Evolutionary conservation across 2,113 vertebrate species (phyloP).

Genomic region (Zosterops japonicus): DNA sequence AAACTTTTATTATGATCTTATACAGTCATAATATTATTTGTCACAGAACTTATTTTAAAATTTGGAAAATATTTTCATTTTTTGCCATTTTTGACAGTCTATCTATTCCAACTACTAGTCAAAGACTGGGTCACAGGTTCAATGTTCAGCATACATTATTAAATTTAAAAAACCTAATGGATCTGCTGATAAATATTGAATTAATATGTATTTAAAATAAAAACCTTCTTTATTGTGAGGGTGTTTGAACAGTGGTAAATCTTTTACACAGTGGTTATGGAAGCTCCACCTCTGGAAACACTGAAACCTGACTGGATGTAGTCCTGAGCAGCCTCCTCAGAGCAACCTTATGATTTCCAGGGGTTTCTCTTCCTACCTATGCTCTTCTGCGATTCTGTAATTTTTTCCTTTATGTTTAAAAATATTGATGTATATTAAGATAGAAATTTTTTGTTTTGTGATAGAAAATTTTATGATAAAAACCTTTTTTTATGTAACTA

Average conservation of each 20-base stretch:
- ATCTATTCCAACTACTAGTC: background rate
- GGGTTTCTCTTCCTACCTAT: background rate
- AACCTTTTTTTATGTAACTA: background rate
- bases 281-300: background rate
- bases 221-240: background rate
- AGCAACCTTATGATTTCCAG: background rate
- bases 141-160: background rate
- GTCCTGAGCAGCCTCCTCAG: background rate
- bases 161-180: background rate
- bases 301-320: background rate
- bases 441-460: background rate
- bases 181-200: background rate
- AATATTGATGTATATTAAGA: background rate
- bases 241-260: background rate
- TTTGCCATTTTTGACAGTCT: background rate
- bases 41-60: background rate
- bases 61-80: background rate
- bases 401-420: background rate
- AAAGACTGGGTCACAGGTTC: background rate
- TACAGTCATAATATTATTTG: background rate
- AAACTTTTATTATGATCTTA: background rate
- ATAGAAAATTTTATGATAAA: background rate
- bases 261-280: background rate
- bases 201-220: background rate
- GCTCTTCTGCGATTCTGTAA: fast-evolving